Base-by-base conservation (phyloP, 2,113 vertebrate genomes). In the Phrynosoma platyrhinos region DNA sequence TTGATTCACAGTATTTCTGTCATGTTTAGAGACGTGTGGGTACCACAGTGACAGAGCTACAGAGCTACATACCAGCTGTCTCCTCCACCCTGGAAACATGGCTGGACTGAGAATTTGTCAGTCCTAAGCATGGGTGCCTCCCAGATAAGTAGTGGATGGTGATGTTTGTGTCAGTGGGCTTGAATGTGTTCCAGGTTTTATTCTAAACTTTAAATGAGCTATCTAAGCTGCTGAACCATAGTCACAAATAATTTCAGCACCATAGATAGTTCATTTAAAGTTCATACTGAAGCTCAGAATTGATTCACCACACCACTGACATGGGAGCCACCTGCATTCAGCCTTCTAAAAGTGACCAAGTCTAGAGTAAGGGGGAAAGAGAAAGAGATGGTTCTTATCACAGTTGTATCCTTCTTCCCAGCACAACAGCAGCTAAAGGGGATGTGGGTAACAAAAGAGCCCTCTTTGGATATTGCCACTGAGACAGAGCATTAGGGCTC, bases 1-100 rank as follows among this genome's bases (percentile, higher is more conserved):
- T 89, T 77, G 88, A 74, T 84, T 4, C 84, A 74, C 58, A 23
- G 1, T 86, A 40, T 80, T 89, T 86, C 90, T 88, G 0, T 2
- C 86, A 52, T 47, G 14, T 86, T 0, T 23, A 82, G 88, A 9
- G 25, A 87, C 77, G 20, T 91, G 2, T 69, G 40, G 23, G 90
- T 23, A 13, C 42, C 1, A 42, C 47, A 53, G 20, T 47, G 42
- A 58, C 32, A 58, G 78, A 58, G 68, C 53, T 62, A 58, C 32
- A 58, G 78, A 58, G 52, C 53, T 62, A 21, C 42, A 23, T 16
- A 13, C 36, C 55, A 23, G 18, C 32, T 75, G 30, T 2, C 4
- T 64, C 55, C 40, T 66, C 18, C 2, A 40, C 55, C 10, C 1
- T 68, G 42, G 62, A n/a, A 75, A 82, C 9, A 42, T 74, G 42